Conservation (phyloP, 2,888 invertebrate genomes). For the Mactromeris polynyma region DNA sequence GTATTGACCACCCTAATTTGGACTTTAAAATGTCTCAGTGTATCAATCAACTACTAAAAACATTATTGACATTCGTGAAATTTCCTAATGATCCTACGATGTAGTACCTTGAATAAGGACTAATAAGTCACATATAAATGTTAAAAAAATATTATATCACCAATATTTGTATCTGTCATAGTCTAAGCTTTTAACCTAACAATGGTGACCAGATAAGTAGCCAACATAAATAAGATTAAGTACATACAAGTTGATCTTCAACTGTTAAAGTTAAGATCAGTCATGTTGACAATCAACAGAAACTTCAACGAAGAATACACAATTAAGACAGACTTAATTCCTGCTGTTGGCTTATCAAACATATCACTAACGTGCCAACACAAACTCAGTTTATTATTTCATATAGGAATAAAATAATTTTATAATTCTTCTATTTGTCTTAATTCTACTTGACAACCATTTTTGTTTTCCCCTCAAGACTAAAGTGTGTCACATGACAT, state of each 20-base stretch:
- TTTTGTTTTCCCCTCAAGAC: too few relatives aligned
- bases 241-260: not conserved
- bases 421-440: too few relatives aligned
- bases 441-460: too few relatives aligned
- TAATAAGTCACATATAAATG: not conserved
- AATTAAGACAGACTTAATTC: too few relatives aligned
- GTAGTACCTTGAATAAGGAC: not conserved
- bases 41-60: too few relatives aligned
- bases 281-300: not conserved
- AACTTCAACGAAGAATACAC: not conserved
- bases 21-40: too few relatives aligned
- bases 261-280: not conserved
- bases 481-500: too few relatives aligned
- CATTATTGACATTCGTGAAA: not conserved
- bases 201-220: not conserved
- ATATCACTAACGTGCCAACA: too few relatives aligned
- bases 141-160: not conserved
- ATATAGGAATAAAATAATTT: too few relatives aligned
- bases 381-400: too few relatives aligned
- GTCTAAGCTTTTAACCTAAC: not conserved
- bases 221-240: not conserved
- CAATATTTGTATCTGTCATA: not conserved
- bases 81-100: not conserved
- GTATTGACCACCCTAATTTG: too few relatives aligned
- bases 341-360: too few relatives aligned